These are phyloP conservation scores for Eremobia ochroleuca DNA, from an alignment of 2,888 invertebrate species.

Conservation along the genomic window DNA sequence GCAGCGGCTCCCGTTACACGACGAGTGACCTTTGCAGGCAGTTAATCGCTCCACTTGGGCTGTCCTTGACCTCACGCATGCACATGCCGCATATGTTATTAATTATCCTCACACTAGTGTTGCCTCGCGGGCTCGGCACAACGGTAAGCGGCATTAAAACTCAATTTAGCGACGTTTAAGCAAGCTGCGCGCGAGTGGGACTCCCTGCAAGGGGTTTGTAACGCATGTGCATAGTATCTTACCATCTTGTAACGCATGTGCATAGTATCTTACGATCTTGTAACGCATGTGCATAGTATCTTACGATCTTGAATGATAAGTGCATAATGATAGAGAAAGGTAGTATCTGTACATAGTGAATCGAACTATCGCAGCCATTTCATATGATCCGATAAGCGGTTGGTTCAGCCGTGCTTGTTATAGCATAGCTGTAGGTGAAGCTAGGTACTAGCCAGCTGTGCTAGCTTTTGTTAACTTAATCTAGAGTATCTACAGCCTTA, in stretches of 20 bases:
- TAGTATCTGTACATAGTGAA: not conserved
- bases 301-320: constrained; percentile 27
- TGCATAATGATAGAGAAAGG: constrained; percentile 30
- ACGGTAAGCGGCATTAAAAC: constrained; percentile 30
- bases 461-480: not conserved
- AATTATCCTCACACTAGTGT: constrained; percentile 41
- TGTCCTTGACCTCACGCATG: constrained; percentile 72
- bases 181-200: constrained; percentile 18
- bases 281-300: not conserved
- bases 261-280: constrained; percentile 17
- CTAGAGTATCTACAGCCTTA: not conserved
- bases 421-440: not conserved
- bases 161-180: constrained; percentile 8
- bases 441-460: not conserved
- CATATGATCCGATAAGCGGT: not conserved
- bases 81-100: constrained; percentile 58
- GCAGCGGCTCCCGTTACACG: constrained; percentile 69
- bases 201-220: not conserved
- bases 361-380: not conserved
- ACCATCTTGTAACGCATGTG: constrained; percentile 9
- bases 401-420: not conserved
- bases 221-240: constrained; percentile 2
- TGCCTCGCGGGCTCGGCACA: constrained; percentile 21
- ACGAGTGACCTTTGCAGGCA: constrained; percentile 70
- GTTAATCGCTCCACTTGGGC: constrained; percentile 62